A percentile compares a stretch with the other conserved stretches of the same genome.
phyloP scores from a whole-genome alignment of 2,113 vertebrate genomes.

The Labeo rohita region DNA sequence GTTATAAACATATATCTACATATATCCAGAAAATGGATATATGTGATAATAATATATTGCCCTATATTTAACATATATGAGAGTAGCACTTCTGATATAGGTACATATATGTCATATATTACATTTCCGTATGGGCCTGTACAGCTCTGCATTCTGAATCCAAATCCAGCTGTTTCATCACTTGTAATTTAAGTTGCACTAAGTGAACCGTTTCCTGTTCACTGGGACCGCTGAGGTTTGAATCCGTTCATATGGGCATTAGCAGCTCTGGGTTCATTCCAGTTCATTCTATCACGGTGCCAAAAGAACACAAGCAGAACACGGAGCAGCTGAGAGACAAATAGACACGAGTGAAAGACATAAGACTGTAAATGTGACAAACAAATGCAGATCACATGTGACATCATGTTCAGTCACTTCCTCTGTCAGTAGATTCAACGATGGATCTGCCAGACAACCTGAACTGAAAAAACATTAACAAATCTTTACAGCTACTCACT shows the following conservation, averaged over 20 bases:
- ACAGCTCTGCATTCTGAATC: conserved; percentile 38
- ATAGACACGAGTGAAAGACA: conserved; percentile 3
- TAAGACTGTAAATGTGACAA: neutral
- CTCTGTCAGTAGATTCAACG: neutral
- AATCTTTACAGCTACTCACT: neutral
- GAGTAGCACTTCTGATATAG: no score
- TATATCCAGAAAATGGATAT: no score
- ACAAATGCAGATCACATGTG: neutral
- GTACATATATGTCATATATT: no score
- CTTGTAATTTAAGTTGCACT: conserved; percentile 73
- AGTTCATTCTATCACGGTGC: conserved; percentile 7
- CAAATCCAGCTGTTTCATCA: conserved; percentile 71
- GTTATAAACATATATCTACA: no score
- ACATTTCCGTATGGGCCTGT: no score
- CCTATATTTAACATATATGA: no score
- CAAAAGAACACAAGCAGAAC: conserved; percentile 14
- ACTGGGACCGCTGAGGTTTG: conserved; percentile 60
- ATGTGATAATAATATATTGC: no score
- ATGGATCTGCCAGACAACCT: neutral
- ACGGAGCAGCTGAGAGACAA: neutral
- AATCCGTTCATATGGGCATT: conserved; percentile 60
- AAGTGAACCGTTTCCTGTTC: conserved; percentile 75
- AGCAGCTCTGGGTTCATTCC: conserved; percentile 63
- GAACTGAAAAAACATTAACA: neutral
- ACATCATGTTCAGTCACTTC: neutral